Conservation (phyloP, 2,797 vertebrate genomes). For the Sebastes diploproa region DNA sequence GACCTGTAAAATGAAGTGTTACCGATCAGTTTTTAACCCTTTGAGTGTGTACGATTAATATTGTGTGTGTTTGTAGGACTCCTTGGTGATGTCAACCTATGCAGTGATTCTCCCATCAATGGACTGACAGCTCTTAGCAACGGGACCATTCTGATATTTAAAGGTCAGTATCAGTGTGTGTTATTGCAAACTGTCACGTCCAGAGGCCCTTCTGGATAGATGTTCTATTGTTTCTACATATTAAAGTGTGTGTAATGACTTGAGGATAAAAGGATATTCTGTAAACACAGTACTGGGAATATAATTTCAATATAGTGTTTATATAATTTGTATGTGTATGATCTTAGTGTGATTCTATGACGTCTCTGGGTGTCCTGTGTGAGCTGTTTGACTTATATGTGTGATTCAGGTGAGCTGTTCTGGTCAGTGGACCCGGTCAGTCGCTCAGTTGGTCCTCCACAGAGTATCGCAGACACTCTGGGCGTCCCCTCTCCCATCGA, state of each 20-base stretch:
- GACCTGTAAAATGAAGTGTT: too few species aligned
- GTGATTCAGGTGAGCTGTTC: conserved; percentile 85
- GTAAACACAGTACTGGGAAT: too few species aligned
- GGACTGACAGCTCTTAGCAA: conserved; percentile 87
- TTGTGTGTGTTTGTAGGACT: conserved; percentile 42
- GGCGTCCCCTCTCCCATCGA: conserved; percentile 89
- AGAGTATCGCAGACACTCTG: conserved; percentile 85
- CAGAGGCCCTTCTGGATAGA: background rate
- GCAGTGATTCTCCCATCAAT: conserved; percentile 84
- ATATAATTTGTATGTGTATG: background rate
- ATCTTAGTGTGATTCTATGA: background rate
- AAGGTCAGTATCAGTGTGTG: conserved; percentile 79
- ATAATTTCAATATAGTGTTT: background rate
- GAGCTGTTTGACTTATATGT: background rate
- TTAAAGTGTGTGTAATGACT: background rate
- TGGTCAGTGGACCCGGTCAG: conserved; percentile 85
- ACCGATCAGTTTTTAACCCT: too few species aligned
- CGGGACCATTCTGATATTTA: conserved; percentile 88
- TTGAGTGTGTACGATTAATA: background rate
- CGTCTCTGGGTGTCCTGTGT: background rate
- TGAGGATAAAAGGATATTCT: too few species aligned
- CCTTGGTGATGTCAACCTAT: conserved; percentile 81
- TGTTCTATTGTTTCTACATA: background rate
- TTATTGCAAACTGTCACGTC: background rate
- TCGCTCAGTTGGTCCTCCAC: conserved; percentile 71